A percentile compares a stretch with the other conserved stretches of the same genome.
Evolutionary conservation across 2,797 vertebrate species (phyloP).

Genomic region (Thripadectes ignobilis): DNA sequence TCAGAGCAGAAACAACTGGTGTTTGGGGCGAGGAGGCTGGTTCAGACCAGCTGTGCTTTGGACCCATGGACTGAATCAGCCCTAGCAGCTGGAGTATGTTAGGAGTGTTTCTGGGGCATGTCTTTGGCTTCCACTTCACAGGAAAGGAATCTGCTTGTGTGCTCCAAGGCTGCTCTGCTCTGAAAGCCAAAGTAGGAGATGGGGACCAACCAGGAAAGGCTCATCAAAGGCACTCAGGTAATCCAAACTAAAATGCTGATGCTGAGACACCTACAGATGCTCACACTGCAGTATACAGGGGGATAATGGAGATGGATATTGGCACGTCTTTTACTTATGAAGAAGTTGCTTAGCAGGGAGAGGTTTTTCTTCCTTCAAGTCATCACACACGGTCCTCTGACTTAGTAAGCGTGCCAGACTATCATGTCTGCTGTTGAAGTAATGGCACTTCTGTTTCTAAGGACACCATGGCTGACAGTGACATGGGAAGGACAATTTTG

Average conservation of each 20-base stretch:
- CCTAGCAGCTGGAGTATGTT: neutral
- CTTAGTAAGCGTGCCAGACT: neutral
- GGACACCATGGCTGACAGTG: neutral
- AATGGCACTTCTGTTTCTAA: neutral
- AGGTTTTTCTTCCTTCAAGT: neutral
- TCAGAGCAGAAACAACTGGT: neutral
- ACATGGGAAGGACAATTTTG: neutral
- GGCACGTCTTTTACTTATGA: neutral
- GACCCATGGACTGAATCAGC: neutral
- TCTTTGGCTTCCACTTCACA: neutral
- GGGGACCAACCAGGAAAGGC: neutral
- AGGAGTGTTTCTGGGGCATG: neutral
- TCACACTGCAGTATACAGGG: neutral
- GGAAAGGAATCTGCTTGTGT: neutral
- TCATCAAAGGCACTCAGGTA: neutral
- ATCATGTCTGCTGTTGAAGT: neutral
- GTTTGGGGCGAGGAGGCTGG: neutral
- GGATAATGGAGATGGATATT: neutral
- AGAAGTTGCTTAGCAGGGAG: neutral
- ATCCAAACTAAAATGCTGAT: neutral
- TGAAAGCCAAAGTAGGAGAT: neutral
- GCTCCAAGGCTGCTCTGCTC: neutral
- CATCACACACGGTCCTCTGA: fast-evolving
- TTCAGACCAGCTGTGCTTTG: neutral
- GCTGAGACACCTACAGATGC: neutral